Evolutionary conservation across 2,797 vertebrate genomes (phyloP).

Genomic region (Simalia tracyae): DNA sequence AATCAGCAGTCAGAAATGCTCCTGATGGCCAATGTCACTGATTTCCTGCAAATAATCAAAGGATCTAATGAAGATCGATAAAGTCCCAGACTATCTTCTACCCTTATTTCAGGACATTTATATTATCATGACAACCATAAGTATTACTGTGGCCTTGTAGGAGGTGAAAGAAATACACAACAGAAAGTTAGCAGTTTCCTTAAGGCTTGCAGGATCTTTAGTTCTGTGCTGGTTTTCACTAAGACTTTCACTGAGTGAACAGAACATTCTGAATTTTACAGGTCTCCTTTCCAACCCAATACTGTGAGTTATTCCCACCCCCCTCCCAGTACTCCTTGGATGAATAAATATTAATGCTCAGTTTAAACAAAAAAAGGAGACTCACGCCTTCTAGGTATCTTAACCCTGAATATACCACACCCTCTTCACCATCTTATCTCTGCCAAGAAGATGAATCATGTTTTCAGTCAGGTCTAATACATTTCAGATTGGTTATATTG

Average conservation of each 20-base stretch:
- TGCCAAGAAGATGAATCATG: slow-evolving; percentile 51
- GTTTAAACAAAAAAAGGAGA: slow-evolving; percentile 22
- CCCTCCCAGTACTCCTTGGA: background rate
- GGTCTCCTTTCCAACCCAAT: background rate
- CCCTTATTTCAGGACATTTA: background rate
- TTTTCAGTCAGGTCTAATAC: slow-evolving; percentile 54
- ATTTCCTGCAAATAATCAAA: background rate
- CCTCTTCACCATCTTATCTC: slow-evolving; percentile 34
- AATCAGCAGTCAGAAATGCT: background rate
- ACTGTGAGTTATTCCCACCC: background rate
- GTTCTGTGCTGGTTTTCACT: background rate
- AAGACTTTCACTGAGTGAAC: background rate
- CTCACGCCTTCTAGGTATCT: slow-evolving; percentile 15
- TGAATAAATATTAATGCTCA: slow-evolving; percentile 27
- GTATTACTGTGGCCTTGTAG: background rate
- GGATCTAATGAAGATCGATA: background rate
- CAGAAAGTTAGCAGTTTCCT: background rate
- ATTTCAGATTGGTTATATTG: slow-evolving; percentile 65
- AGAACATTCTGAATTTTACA: background rate
- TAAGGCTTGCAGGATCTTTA: background rate
- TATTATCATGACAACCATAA: background rate
- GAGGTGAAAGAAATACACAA: background rate
- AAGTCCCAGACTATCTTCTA: background rate
- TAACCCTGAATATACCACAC: slow-evolving; percentile 14
- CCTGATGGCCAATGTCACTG: background rate